Conservation (phyloP, 2,888 invertebrate genomes). For the Apodemia mormo region DNA sequence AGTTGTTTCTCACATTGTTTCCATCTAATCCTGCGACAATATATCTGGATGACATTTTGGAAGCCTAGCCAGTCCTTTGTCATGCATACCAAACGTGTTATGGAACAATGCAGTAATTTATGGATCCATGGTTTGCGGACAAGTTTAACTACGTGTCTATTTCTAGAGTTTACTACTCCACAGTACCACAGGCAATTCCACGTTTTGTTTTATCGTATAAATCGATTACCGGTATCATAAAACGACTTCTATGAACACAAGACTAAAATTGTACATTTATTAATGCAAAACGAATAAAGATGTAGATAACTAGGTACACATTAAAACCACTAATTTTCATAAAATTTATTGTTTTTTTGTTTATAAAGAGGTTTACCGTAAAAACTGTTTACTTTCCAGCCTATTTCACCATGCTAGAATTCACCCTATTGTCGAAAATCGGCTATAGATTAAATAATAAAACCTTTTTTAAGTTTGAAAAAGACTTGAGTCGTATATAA, state of each 20-base stretch:
- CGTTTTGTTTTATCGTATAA: conserved; percentile 6
- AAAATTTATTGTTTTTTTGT: too few species aligned
- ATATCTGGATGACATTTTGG: conserved; percentile 29
- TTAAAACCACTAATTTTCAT: too few species aligned
- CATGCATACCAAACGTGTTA: conserved; percentile 28
- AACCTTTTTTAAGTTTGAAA: too few species aligned
- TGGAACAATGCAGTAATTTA: conserved; percentile 37
- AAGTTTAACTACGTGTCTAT: conserved; percentile 25
- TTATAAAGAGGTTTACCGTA: too few species aligned
- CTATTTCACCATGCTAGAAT: too few species aligned
- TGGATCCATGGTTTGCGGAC: conserved; percentile 27
- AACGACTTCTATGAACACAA: not conserved
- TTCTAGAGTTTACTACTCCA: conserved; percentile 11
- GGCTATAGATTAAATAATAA: too few species aligned
- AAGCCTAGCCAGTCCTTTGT: conserved; percentile 27
- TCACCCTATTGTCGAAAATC: too few species aligned
- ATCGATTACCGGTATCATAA: not conserved
- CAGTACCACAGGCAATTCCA: conserved; percentile 5
- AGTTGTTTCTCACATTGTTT: conserved; percentile 17
- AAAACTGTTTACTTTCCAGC: too few species aligned
- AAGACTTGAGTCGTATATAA: too few species aligned
- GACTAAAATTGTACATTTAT: too few species aligned
- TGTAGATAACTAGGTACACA: too few species aligned
- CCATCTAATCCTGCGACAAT: conserved; percentile 22
- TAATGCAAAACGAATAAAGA: too few species aligned